A percentile compares a stretch with the other conserved stretches of the same genome.
Conservation (phyloP, 2,113 vertebrate genomes). For the Nanorana parkeri region DNA sequence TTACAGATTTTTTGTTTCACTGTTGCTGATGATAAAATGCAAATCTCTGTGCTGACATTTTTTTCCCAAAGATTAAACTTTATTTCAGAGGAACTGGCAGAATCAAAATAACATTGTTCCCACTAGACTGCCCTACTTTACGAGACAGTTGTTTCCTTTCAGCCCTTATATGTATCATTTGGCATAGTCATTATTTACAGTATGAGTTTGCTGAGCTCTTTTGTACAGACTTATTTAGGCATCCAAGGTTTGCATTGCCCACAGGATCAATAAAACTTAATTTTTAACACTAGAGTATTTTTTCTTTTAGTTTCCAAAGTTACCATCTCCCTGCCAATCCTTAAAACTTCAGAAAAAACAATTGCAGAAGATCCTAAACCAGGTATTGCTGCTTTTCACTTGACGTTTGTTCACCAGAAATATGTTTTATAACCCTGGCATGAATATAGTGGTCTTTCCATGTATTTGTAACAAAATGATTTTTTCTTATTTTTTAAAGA, state of each 20-base stretch:
- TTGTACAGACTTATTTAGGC: background rate
- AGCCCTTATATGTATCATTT: slow-evolving; percentile 10
- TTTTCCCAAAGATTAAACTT: background rate
- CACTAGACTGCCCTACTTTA: background rate
- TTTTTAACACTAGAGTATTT: background rate
- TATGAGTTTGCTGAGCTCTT: background rate
- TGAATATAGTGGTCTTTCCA: background rate
- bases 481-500: background rate
- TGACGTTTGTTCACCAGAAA: slow-evolving; percentile 56
- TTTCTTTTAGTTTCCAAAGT: slow-evolving; percentile 37
- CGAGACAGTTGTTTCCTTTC: slow-evolving; percentile 30
- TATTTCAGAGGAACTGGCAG: background rate
- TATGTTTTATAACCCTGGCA: slow-evolving; percentile 43
- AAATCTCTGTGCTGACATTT: slow-evolving; percentile 16
- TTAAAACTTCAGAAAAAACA: slow-evolving; percentile 63
- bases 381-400: slow-evolving; percentile 63
- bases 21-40: slow-evolving; percentile 6
- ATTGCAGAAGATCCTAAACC: slow-evolving; percentile 62
- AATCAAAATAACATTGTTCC: slow-evolving; percentile 15
- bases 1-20: background rate
- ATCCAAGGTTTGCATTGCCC: slow-evolving; percentile 1
- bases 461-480: background rate
- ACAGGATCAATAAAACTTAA: background rate
- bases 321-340: slow-evolving; percentile 63
- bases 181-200: background rate